Evolutionary conservation across 2,888 invertebrate genomes (phyloP).

Genomic region (Callinectes sapidus): DNA sequence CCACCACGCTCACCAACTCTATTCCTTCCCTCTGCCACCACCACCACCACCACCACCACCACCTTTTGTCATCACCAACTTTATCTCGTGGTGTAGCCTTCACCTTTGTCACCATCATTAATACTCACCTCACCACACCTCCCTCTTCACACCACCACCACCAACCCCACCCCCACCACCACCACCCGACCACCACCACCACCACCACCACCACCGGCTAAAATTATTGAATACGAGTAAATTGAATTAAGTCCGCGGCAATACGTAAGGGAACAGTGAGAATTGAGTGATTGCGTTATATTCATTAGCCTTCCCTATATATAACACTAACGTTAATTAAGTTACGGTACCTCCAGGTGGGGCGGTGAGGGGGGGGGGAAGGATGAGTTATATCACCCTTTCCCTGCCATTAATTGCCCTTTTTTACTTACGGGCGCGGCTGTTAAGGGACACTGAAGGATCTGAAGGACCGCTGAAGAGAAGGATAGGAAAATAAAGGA

Average conservation of each 20-base stretch:
- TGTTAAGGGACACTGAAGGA: not conserved
- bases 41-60: not conserved
- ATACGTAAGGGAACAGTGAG: not conserved
- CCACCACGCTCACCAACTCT: not conserved
- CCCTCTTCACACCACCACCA: not conserved
- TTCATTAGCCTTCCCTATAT: not conserved
- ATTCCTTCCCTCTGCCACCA: too few species aligned
- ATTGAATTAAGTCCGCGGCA: not conserved
- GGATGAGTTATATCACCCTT: not conserved
- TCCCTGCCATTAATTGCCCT: not conserved
- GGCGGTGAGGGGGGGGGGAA: too few species aligned
- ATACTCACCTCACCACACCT: not conserved
- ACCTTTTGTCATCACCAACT: not conserved
- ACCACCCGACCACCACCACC: not conserved
- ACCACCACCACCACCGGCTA: not conserved
- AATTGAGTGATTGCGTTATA: not conserved
- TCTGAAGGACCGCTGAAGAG: not conserved
- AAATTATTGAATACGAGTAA: not conserved
- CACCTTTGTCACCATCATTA: constrained; percentile 1
- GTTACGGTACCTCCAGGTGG: not conserved
- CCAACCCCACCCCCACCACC: not conserved
- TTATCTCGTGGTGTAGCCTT: not conserved
- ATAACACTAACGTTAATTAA: not conserved
- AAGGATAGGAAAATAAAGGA: not conserved
- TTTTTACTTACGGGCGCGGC: not conserved